Conservation (phyloP, 2,797 vertebrate species). For the Coracias cyanogaster region DNA sequence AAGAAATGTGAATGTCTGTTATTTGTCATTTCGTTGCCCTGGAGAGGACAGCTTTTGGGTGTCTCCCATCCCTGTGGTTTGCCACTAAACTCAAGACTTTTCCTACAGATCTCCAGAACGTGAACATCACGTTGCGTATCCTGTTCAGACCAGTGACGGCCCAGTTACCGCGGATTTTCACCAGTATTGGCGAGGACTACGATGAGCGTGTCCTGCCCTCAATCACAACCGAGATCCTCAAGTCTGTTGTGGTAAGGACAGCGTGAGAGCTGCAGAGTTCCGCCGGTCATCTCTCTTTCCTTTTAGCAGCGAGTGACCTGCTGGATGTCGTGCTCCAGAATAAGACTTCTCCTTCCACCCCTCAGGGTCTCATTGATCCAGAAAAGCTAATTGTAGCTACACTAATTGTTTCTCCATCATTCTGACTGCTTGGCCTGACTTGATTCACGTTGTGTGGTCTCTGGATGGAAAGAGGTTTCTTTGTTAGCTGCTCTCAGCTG, state of each 20-base stretch:
- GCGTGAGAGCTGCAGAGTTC: not conserved
- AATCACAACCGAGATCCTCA: conserved; percentile 97
- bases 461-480: not conserved
- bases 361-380: not conserved
- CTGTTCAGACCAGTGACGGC: conserved; percentile 90
- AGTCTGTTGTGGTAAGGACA: conserved; percentile 92
- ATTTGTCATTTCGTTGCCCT: too few relatives aligned
- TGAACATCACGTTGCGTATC: conserved; percentile 97
- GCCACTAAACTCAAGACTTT: not conserved
- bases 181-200: conserved; percentile 96
- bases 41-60: not conserved
- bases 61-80: not conserved
- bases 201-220: conserved; percentile 96
- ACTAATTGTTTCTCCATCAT: not conserved
- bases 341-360: not conserved
- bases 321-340: accelerated
- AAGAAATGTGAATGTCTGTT: not conserved
- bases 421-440: not conserved
- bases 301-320: not conserved
- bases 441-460: not conserved
- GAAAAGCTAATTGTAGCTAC: not conserved
- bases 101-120: conserved; percentile 93
- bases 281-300: accelerated
- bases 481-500: not conserved
- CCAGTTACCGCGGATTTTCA: conserved; percentile 94